Base-by-base conservation (phyloP, 2,113 vertebrate genomes). In the Rhegmatorhina hoffmannsi region DNA sequence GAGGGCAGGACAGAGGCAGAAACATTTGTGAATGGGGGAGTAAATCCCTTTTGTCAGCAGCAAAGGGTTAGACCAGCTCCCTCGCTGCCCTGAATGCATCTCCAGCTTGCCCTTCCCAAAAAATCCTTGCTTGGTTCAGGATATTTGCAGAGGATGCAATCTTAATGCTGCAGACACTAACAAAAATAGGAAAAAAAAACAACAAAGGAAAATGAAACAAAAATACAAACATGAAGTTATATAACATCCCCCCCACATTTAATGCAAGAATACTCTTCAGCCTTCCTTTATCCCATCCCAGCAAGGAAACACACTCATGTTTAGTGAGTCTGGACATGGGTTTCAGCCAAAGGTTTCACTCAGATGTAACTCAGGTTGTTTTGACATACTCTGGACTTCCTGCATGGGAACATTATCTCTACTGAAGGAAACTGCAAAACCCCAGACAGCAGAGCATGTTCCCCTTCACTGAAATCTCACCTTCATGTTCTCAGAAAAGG, bases 371-470 rank as follows among this genome's bases (percentile, higher is more conserved):
- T 76, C 34, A 21, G 67, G 62, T 29, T 52, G 26, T 50, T 89
- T 64, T 11, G 13, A 56, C 12, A 25, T 4, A n/a, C 0, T 0
- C 0, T 4, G 5, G 59, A 53, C 34, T 80, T 74, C 13, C 25
- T 43, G 33, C 12, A 69, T 2, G 3, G 11, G 13, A 69, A 33
- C 17, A 62, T 24, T 34, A 47, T 29, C 53, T 82, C 15, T 49
- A 24, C 59, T 6, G 5, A 72, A 75, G 17, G 68, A 44, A 84
- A 73, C 0, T 28, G 36, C 75, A 31, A 79, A 49, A 79, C 40
- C 33, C 18, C 17, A 56, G n/a, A 68, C 10, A 10, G 6, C 28
- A 40, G 58, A 58, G 20, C 3, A 43, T 5, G 3, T 9, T 68
- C 9, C 28, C 14, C 21, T 80, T 49, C 24, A 68, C 13, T 47